Evolutionary conservation across 2,888 invertebrate genomes (phyloP).

Genomic region (Heteromyza rotundicornis): DNA sequence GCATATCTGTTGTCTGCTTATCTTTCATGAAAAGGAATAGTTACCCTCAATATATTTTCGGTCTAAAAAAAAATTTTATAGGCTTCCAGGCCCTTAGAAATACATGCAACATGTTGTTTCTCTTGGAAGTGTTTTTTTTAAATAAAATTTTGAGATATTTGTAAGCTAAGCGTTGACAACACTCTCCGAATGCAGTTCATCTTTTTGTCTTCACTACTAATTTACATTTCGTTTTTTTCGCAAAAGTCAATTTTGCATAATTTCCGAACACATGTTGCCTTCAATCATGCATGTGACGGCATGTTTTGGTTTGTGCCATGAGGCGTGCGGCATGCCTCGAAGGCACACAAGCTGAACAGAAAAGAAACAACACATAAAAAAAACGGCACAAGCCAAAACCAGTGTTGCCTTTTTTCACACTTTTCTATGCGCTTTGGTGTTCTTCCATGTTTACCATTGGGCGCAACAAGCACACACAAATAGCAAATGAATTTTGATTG

Average conservation of each 20-base stretch:
- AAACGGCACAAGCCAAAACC: neutral
- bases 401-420: neutral
- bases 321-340: conserved; percentile 24
- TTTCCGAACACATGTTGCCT: conserved; percentile 58
- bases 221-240: too few relatives aligned
- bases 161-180: conserved; percentile 1
- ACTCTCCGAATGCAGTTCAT: neutral
- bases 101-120: too few relatives aligned
- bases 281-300: conserved; percentile 47
- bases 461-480: neutral
- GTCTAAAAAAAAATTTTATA: too few relatives aligned
- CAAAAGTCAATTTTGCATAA: conserved; percentile 51
- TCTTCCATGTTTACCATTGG: too few relatives aligned
- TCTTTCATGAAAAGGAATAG: too few relatives aligned
- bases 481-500: conserved; percentile 11
- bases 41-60: too few relatives aligned
- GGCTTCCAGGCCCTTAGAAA: too few relatives aligned
- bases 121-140: too few relatives aligned
- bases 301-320: neutral
- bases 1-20: too few relatives aligned
- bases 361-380: neutral
- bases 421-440: neutral
- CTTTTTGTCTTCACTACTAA: neutral
- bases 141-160: too few relatives aligned
- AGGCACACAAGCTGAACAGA: too few relatives aligned